Conservation (phyloP, 2,113 vertebrate species). For the Clarias macrocephalus region DNA sequence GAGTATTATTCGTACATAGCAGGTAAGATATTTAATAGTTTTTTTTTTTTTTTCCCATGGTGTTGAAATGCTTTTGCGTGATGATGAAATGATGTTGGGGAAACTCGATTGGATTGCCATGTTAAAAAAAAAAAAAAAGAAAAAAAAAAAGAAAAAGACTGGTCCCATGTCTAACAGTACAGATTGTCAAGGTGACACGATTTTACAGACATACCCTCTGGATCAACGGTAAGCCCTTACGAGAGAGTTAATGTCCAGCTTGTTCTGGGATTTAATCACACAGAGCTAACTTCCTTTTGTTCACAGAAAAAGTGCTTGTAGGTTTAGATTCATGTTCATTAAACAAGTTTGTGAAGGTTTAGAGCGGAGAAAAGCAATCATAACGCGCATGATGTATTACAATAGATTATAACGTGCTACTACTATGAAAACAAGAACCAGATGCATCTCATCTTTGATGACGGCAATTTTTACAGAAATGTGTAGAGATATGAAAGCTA, state of each 20-base stretch:
- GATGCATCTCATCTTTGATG: not conserved
- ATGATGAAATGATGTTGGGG: not conserved
- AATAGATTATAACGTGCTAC: slow-evolving; percentile 39
- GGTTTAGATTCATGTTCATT: not conserved
- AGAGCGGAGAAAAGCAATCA: not conserved
- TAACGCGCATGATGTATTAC: not conserved
- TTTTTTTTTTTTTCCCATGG: not conserved
- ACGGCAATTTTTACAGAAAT: slow-evolving; percentile 4
- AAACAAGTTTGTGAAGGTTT: slow-evolving; percentile 3
- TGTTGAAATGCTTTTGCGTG: not conserved
- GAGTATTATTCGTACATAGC: slow-evolving; percentile 21
- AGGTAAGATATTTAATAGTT: slow-evolving; percentile 31
- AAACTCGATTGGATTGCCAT: not conserved
- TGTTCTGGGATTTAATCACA: slow-evolving; percentile 4
- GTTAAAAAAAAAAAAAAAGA: not conserved
- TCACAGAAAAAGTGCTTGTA: not conserved
- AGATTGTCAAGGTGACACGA: slow-evolving; percentile 35
- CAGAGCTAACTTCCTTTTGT: not conserved
- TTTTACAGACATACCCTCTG: slow-evolving; percentile 4
- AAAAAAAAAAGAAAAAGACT: slow-evolving; percentile 5
- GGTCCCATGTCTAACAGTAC: slow-evolving; percentile 12
- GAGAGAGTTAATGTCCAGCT: slow-evolving; percentile 22
- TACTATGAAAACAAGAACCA: slow-evolving; percentile 22
- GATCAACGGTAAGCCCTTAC: slow-evolving; percentile 42
- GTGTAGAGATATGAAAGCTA: not conserved